Base-by-base conservation (phyloP, 2,888 invertebrate species). In the Oscheius sp. region DNA sequence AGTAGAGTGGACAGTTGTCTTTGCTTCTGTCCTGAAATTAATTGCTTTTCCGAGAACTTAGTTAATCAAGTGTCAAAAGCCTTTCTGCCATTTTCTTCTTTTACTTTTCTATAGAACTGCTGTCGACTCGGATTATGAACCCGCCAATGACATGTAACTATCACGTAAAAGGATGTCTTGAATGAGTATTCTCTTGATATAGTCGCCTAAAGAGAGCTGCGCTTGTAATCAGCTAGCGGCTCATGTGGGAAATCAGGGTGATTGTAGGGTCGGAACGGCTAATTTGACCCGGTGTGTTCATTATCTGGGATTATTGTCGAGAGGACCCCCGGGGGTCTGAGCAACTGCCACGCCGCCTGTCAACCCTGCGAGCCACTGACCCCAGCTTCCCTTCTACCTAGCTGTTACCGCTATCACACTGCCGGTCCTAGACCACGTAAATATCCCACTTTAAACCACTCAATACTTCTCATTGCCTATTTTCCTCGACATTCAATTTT, bases 251-350 rank as follows among this genome's bases (percentile, higher is more conserved):
- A 54, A 38, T 62, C 62, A 62, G 47, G 54, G 45, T 64, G 64
- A 64, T 64, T 64, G 64, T 54, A n/a, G 64, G 38, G 38, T 33
- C 64, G 64, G 64, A 64, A 64, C 51, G 51, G 51, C 64, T 64
- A 64, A 64, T 64, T 64, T 64, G 54, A 64, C 64, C 64, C 64
- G 64, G 64, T 64, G 64, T 64, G 64, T 64, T 64, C 64, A 64
- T 64, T 64, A 64, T 64, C 50, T 49, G 38, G 51, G 64, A 64
- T 64, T 64, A 64, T 64, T 64, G 50, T 54, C 64, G 64, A 51
- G 64, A 54, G 64, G 64, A 64, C n/a, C n/a, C 64, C 64, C 64
- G 51, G 51, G 41, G 64, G 64, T 50, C 47, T 49, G 62, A 62
- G 47, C 62, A 62, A 62, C 62, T 62, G 62, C 47, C 62, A 36